These are phyloP conservation scores for Mungos mungo DNA, from an alignment of 2,113 vertebrate species.

Conservation along the genomic window DNA sequence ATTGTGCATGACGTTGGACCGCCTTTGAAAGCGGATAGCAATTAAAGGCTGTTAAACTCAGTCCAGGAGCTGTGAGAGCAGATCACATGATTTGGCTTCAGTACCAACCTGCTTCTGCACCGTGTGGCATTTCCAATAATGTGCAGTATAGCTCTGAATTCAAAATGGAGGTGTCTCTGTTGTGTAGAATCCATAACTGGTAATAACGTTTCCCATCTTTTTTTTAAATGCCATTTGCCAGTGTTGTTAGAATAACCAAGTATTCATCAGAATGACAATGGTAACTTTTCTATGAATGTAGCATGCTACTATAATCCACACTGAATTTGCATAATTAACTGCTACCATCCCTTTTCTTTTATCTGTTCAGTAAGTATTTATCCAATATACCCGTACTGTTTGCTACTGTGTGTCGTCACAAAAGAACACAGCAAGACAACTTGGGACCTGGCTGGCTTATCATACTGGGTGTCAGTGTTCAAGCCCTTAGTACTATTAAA, in stretches of 20 bases:
- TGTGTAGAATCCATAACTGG: neutral
- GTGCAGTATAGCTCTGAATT: neutral
- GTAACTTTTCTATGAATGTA: slow-evolving; percentile 1
- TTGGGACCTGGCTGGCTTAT: neutral
- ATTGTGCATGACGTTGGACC: neutral
- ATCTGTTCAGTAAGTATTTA: slow-evolving; percentile 10
- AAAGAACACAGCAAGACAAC: slow-evolving; percentile 15
- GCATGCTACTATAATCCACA: neutral
- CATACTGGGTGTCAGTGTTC: neutral
- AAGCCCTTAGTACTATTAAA: neutral
- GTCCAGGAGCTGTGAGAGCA: neutral
- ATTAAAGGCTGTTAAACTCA: neutral
- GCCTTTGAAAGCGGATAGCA: neutral
- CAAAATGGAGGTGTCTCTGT: neutral
- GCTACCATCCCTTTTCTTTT: neutral
- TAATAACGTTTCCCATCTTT: neutral
- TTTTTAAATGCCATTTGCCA: neutral
- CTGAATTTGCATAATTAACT: neutral
- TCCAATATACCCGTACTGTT: neutral
- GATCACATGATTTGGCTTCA: neutral
- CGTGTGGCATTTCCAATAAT: neutral
- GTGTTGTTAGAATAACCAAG: slow-evolving; percentile 18
- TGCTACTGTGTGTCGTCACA: neutral
- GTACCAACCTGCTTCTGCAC: neutral
- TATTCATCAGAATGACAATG: slow-evolving; percentile 35